These are phyloP conservation scores for Grammomys surdaster DNA, from an alignment of 2,113 vertebrate species.

Conservation along the genomic window DNA sequence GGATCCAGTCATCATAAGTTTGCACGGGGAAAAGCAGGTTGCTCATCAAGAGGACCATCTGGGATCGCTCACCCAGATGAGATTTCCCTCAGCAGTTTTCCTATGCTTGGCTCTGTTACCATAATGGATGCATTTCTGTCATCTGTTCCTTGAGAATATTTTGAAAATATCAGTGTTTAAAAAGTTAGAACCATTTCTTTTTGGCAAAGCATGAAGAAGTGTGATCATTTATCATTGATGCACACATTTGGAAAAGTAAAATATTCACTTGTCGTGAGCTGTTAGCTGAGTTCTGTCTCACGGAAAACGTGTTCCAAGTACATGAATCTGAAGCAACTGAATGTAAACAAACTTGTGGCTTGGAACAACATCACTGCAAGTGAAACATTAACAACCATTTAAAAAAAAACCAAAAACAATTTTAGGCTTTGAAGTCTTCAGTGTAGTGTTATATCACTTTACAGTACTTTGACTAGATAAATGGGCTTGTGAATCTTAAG, in stretches of 20 bases:
- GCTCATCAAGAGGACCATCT: constrained; percentile 20
- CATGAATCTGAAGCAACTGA: neutral
- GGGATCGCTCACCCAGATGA: constrained; percentile 39
- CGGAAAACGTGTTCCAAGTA: constrained; percentile 54
- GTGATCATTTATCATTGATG: neutral
- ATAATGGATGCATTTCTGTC: constrained; percentile 53
- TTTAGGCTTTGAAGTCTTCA: constrained; percentile 64
- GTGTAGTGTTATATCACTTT: constrained; percentile 34
- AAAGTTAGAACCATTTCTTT: neutral
- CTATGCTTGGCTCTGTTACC: neutral
- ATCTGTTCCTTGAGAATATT: constrained; percentile 57
- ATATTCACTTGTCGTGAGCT: neutral
- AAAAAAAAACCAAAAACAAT: constrained; percentile 50
- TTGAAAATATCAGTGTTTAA: constrained; percentile 61
- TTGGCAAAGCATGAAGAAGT: constrained; percentile 14
- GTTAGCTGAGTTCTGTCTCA: constrained; percentile 62
- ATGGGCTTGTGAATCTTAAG: constrained; percentile 67
- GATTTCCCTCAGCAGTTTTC: constrained; percentile 54
- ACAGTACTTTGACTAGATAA: constrained; percentile 33
- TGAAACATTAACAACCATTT: constrained; percentile 15
- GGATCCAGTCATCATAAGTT: neutral
- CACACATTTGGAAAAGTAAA: constrained; percentile 19
- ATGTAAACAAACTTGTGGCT: constrained; percentile 62
- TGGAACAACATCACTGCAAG: constrained; percentile 65
- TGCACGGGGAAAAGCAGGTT: constrained; percentile 12